These are phyloP conservation scores for Acanthisitta chloris DNA, from an alignment of 2,113 vertebrate species.

Conservation along the genomic window DNA sequence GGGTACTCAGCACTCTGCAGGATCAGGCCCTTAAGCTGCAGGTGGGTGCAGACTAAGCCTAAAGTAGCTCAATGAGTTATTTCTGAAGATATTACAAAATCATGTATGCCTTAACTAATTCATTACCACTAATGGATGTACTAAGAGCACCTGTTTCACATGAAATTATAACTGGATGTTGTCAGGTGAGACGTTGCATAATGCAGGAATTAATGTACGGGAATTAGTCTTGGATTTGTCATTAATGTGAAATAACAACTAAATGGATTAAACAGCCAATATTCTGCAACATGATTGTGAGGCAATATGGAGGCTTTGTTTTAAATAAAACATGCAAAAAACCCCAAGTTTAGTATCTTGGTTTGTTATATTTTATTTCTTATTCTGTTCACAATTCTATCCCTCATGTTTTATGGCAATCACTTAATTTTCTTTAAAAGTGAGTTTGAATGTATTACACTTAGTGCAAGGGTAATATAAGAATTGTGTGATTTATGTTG, in stretches of 20 bases:
- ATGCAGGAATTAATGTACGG: background rate
- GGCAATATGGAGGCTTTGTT: slow-evolving; percentile 45
- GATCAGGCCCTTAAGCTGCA: background rate
- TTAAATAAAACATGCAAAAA: slow-evolving; percentile 58
- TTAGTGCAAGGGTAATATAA: slow-evolving; percentile 71
- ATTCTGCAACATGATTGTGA: slow-evolving; percentile 6
- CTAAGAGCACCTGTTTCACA: background rate
- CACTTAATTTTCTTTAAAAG: slow-evolving; percentile 59
- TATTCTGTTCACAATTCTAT: slow-evolving; percentile 31
- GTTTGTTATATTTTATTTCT: slow-evolving; percentile 55
- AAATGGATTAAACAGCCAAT: background rate
- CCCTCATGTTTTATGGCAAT: slow-evolving; percentile 42
- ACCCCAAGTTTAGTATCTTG: slow-evolving; percentile 43
- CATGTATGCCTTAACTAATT: background rate
- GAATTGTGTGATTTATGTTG: slow-evolving; percentile 72
- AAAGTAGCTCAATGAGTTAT: background rate
- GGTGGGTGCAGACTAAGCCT: background rate
- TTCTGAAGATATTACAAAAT: slow-evolving; percentile 55
- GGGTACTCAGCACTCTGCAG: background rate
- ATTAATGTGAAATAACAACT: background rate
- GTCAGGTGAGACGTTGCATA: slow-evolving; percentile 14
- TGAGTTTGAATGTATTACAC: slow-evolving; percentile 62
- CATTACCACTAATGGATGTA: slow-evolving; percentile 3
- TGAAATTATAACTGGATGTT: slow-evolving; percentile 7
- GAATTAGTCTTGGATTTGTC: slow-evolving; percentile 29